These are phyloP conservation scores for Magallana nippona DNA, from an alignment of 2,888 invertebrate species.

Conservation along the genomic window DNA sequence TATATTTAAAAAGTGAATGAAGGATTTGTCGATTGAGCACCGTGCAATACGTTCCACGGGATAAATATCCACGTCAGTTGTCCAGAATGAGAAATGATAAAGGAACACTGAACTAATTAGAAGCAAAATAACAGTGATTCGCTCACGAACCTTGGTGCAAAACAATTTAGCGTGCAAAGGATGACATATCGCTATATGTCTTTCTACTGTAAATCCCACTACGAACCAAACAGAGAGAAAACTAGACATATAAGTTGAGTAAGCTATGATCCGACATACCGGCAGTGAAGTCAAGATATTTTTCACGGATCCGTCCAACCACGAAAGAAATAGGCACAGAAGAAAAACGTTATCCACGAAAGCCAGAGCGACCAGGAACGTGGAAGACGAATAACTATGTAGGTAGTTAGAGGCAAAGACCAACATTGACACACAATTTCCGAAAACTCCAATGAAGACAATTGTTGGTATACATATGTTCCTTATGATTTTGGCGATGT, in stretches of 20 bases:
- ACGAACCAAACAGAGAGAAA: constrained; percentile 91
- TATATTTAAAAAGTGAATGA: constrained; percentile 53
- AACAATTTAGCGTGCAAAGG: constrained; percentile 82
- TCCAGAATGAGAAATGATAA: constrained; percentile 69
- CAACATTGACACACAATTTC: constrained; percentile 87
- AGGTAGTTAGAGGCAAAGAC: constrained; percentile 88
- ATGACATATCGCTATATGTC: constrained; percentile 90
- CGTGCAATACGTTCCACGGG: constrained; percentile 35
- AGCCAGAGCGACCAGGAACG: constrained; percentile 88
- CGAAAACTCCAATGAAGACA: constrained; percentile 86
- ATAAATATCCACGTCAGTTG: constrained; percentile 49
- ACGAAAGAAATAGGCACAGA: constrained; percentile 82
- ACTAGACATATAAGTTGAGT: constrained; percentile 84
- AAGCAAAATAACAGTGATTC: constrained; percentile 57
- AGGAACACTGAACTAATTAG: constrained; percentile 53
- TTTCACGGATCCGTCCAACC: constrained; percentile 62
- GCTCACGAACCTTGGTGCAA: constrained; percentile 64
- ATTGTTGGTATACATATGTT: constrained; percentile 83
- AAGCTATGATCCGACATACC: constrained; percentile 82
- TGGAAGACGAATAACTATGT: constrained; percentile 87
- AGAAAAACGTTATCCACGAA: constrained; percentile 82
- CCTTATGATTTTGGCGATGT: not conserved
- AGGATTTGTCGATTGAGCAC: constrained; percentile 53
- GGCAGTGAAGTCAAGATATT: constrained; percentile 77
- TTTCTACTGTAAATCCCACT: constrained; percentile 90